A percentile compares a stretch with the other conserved stretches of the same genome.
Evolutionary conservation across 2,797 vertebrate genomes (phyloP).

Genomic region (Pipistrellus pipistrellus): DNA sequence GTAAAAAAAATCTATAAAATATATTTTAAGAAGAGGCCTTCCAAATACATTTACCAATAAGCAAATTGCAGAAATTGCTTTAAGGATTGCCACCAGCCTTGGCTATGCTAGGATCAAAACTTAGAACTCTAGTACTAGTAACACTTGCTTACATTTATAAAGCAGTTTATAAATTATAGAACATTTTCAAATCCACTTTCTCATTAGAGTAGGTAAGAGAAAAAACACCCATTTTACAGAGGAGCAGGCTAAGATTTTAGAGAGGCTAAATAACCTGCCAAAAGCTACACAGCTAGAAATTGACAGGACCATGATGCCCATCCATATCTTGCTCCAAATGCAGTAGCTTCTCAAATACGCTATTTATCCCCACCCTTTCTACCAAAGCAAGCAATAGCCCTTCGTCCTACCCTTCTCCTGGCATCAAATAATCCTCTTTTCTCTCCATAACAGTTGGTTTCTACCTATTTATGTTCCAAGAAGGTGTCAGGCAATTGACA

Average conservation of each 20-base stretch:
- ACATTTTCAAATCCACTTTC: background rate
- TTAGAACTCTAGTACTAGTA: constrained; percentile 7
- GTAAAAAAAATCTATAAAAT: no score
- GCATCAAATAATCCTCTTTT: background rate
- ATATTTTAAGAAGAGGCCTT: background rate
- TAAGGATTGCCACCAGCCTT: background rate
- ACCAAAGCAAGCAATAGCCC: background rate
- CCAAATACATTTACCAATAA: background rate
- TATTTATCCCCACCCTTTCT: background rate
- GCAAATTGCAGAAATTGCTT: background rate
- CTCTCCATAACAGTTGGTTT: background rate
- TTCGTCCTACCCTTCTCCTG: background rate
- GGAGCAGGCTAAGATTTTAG: background rate
- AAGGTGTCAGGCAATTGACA: background rate
- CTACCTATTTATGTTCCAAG: background rate
- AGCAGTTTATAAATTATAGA: background rate
- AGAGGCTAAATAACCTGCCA: background rate
- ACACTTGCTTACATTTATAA: background rate
- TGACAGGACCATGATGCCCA: background rate
- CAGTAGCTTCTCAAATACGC: background rate
- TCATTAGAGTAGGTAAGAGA: background rate
- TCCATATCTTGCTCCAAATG: background rate
- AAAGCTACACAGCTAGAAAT: background rate
- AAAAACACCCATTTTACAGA: background rate
- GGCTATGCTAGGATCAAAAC: background rate